Conservation (phyloP, 1,140 invertebrate genomes). For the Drosophila tropicalis region DNA sequence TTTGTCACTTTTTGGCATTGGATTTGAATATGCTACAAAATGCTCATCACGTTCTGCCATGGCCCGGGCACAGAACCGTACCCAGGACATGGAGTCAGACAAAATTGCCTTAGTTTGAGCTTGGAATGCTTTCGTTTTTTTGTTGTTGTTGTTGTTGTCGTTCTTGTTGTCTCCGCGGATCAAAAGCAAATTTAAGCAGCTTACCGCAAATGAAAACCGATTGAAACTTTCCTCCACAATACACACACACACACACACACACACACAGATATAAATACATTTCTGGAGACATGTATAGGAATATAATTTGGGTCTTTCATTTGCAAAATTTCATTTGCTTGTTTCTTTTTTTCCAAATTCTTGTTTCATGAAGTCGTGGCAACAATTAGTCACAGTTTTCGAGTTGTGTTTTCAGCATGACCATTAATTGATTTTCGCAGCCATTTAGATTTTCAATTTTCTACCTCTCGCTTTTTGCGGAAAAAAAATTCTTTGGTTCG, state of each 20-base stretch:
- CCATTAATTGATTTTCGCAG: constrained; percentile 69
- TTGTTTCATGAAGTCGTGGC: constrained; percentile 16
- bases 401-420: constrained; percentile 22
- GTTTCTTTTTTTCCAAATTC: not conserved
- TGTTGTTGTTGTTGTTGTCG: constrained; percentile 12
- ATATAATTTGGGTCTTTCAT: constrained; percentile 4
- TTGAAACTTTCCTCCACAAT: constrained; percentile 66
- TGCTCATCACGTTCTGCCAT: constrained; percentile 59
- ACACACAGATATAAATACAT: constrained; percentile 6
- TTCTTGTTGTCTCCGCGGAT: constrained; percentile 42
- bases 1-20: constrained; percentile 61
- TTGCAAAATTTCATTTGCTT: not conserved
- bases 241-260: constrained; percentile 7
- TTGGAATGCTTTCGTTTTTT: constrained; percentile 14
- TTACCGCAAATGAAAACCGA: constrained; percentile 64
- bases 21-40: constrained; percentile 67
- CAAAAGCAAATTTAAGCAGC: constrained; percentile 67
- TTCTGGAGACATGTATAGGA: not conserved
- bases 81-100: not conserved
- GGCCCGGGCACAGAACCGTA: constrained; percentile 2
- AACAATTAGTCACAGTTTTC: constrained; percentile 49
- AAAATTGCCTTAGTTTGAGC: constrained; percentile 38
- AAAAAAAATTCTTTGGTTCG: constrained; percentile 15
- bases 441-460: constrained; percentile 67
- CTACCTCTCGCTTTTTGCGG: constrained; percentile 13